Evolutionary conservation across 2,888 invertebrate species (phyloP).

Genomic region (Drepana falcataria): DNA sequence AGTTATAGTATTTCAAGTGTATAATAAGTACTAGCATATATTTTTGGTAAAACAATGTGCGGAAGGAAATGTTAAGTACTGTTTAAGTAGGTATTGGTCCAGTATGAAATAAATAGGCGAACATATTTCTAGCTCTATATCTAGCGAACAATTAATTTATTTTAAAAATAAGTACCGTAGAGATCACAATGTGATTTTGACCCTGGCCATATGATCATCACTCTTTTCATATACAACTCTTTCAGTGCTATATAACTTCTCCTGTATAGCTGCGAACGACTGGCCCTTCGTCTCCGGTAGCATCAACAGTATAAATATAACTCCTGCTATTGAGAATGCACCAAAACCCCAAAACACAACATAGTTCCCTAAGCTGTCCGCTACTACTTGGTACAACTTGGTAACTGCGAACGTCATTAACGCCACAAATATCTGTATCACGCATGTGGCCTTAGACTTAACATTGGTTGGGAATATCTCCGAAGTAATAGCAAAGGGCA

Average conservation of each 20-base stretch:
- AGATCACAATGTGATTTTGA: slow-evolving; percentile 49
- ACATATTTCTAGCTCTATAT: neutral
- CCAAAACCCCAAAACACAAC: slow-evolving; percentile 79
- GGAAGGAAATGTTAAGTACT: slow-evolving; percentile 27
- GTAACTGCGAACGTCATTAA: slow-evolving; percentile 79
- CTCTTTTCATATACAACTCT: slow-evolving; percentile 56
- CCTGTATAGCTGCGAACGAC: slow-evolving; percentile 79
- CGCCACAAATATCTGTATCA: slow-evolving; percentile 80
- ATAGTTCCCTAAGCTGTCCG: slow-evolving; percentile 69
- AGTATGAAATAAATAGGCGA: neutral
- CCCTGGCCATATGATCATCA: slow-evolving; percentile 50
- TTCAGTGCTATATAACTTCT: slow-evolving; percentile 56
- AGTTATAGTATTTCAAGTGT: no score
- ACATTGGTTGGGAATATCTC: slow-evolving; percentile 82
- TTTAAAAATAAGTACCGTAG: slow-evolving; percentile 7
- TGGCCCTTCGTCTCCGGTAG: slow-evolving; percentile 81
- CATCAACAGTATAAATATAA: slow-evolving; percentile 69
- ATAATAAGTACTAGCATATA: no score
- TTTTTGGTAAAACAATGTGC: slow-evolving; percentile 2
- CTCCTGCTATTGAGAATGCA: slow-evolving; percentile 66
- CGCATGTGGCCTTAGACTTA: slow-evolving; percentile 81
- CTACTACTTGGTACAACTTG: slow-evolving; percentile 76
- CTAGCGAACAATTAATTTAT: neutral
- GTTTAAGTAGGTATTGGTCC: neutral
- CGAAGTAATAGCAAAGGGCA: slow-evolving; percentile 81